A percentile compares a stretch with the other conserved stretches of the same genome.
Conservation (phyloP, 2,797 vertebrate genomes). For the Enteromius fasciolatus region DNA sequence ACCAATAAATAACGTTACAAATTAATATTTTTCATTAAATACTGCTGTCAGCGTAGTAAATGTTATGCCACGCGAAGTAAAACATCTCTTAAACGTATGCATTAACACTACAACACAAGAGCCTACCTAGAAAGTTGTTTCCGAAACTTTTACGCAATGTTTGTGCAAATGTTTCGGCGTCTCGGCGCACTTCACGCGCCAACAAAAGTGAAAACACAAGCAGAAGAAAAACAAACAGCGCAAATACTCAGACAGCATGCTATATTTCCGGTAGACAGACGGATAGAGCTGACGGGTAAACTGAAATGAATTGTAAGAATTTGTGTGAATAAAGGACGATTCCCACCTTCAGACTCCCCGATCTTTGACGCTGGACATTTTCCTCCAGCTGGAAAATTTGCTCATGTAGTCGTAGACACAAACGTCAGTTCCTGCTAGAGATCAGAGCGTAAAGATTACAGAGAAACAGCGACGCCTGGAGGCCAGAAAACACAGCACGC, state of each 20-base stretch:
- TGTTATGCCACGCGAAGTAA: not conserved
- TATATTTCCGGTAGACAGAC: not conserved
- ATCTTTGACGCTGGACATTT: constrained; percentile 75
- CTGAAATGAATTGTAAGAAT: constrained; percentile 45
- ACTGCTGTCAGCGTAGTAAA: not conserved
- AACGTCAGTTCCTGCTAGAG: constrained; percentile 82
- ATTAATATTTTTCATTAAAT: not conserved
- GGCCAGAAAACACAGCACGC: not conserved
- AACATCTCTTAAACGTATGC: not conserved
- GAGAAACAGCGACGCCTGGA: constrained; percentile 30
- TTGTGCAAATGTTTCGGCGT: constrained; percentile 26
- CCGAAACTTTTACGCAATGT: constrained; percentile 36
- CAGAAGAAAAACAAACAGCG: constrained; percentile 49
- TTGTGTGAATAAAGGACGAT: constrained; percentile 35
- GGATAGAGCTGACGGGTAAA: not conserved
- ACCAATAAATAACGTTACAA: not conserved
- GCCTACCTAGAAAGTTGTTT: constrained; percentile 8
- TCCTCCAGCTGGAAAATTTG: constrained; percentile 76
- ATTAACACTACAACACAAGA: not conserved
- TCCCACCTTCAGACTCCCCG: constrained; percentile 75
- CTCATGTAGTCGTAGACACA: constrained; percentile 71
- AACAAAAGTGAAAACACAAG: constrained; percentile 38
- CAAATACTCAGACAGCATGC: constrained; percentile 51
- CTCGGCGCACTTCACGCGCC: constrained; percentile 28
- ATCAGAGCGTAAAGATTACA: not conserved